Evolutionary conservation across 1,140 invertebrate genomes (phyloP), one percentile per base, ranked within the genome.

Genomic region (Drosophila lacertosa): DNA sequence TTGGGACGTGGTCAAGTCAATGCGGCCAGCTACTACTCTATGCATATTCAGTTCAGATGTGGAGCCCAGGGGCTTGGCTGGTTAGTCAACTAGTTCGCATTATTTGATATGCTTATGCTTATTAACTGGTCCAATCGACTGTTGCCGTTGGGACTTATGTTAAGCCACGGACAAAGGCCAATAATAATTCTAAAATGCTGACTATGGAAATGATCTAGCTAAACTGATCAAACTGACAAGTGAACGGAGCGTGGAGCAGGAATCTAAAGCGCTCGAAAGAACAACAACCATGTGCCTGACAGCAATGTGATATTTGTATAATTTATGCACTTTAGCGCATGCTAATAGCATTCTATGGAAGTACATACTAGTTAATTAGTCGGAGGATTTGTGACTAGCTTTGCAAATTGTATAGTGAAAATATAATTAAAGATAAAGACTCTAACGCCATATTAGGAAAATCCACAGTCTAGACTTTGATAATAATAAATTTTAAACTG

Each of bases 111-210:
- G 53, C 59, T 60, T 84, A 79, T 83, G 80, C 80, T 79, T 83
- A 71, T 82, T 83, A 75, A 75, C 77, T 77, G 77, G 77, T 73
- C 63, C 78, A 71, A 74, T 78, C 18, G 63, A 57, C 63, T 35
- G 18, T 55, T 37, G 51, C 50, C 40, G 9, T 9, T 20, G 58
- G 29, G 57, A 53, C 26, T 42, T 44, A 62, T 35, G 44, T 45
- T 51, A 73, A 69, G 39, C 71, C 37, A 24, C 33, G 45, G 53
- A 74, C 58, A 79, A 79, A 59, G 22, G 24, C 47, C 47, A 11
- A n/a, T n/a, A 48, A 26, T 16, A 29, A 29, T 29, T 6, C 26
- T 16, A 13, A 16, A 48, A 33, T n/a, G 9, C 42, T 58, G 65
- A 47, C 59, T 54, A 60, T 48, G 66, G 50, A 71, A 79, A 76